Percentiles rank a stretch among this genome's conserved stretches.
Conservation (phyloP, 2,888 invertebrate genomes). For the Amphipyra tragopoginis region DNA sequence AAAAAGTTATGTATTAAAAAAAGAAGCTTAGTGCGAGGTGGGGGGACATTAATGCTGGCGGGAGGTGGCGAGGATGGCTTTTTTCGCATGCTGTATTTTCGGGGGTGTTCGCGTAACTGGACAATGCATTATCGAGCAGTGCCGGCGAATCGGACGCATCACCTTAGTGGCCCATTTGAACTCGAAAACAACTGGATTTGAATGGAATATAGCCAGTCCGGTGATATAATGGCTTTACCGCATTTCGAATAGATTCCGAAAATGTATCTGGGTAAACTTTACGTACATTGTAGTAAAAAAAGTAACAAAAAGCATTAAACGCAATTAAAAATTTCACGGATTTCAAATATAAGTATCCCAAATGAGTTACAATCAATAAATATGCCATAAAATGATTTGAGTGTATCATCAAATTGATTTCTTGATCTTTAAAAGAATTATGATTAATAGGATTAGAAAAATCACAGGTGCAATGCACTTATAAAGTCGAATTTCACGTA, state of each 20-base stretch:
- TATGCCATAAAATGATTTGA: slow-evolving; percentile 60
- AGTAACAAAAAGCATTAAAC: slow-evolving; percentile 52
- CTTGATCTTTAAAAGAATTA: slow-evolving; percentile 48
- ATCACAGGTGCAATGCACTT: slow-evolving; percentile 53
- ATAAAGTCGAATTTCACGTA: slow-evolving; percentile 35
- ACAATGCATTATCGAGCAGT: slow-evolving; percentile 87
- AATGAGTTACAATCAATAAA: slow-evolving; percentile 63
- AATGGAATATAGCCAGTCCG: slow-evolving; percentile 54
- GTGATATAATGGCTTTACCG: slow-evolving; percentile 37
- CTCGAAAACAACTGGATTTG: slow-evolving; percentile 72
- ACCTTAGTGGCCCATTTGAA: slow-evolving; percentile 83
- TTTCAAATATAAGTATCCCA: slow-evolving; percentile 57
- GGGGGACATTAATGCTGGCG: slow-evolving; percentile 87
- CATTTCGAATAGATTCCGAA: slow-evolving; percentile 41
- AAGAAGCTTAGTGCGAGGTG: slow-evolving; percentile 89
- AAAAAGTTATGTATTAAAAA: slow-evolving; percentile 91
- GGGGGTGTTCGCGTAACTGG: slow-evolving; percentile 87
- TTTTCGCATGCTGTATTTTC: slow-evolving; percentile 89
- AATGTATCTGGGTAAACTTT: slow-evolving; percentile 43
- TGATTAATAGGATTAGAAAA: slow-evolving; percentile 46
- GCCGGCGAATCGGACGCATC: slow-evolving; percentile 79
- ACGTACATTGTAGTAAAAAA: slow-evolving; percentile 44
- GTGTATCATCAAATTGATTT: slow-evolving; percentile 56
- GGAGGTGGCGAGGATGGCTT: slow-evolving; percentile 86
- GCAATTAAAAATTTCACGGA: slow-evolving; percentile 65